Percentiles rank a stretch among this genome's conserved stretches.
Evolutionary conservation across 2,113 vertebrate genomes (phyloP).

Genomic region (Gopherus flavomarginatus): DNA sequence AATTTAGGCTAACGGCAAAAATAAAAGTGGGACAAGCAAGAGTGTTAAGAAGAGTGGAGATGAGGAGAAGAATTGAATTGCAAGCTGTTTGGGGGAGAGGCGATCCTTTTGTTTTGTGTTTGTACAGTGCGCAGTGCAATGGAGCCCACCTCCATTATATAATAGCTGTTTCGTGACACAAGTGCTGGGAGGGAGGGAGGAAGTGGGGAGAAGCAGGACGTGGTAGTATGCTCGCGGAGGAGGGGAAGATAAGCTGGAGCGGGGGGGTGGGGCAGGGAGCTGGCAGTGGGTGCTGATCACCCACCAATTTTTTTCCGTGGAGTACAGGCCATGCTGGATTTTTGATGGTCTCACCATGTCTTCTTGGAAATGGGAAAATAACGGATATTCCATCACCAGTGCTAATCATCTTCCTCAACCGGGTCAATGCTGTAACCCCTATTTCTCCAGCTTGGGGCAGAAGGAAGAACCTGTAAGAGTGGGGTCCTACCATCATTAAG

Average conservation of each 20-base stretch:
- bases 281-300: no score
- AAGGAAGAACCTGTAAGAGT: not conserved
- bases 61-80: not conserved
- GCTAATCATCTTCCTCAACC: not conserved
- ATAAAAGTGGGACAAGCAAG: slow-evolving; percentile 55
- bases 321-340: no score
- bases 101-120: not conserved
- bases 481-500: not conserved
- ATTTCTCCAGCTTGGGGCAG: not conserved
- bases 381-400: not conserved
- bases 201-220: no score
- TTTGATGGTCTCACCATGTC: not conserved
- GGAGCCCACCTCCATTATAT: not conserved
- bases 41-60: not conserved
- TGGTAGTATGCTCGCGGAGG: no score
- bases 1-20: slow-evolving; percentile 63
- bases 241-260: no score
- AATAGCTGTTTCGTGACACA: no score
- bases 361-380: not conserved
- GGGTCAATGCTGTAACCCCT: not conserved
- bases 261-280: no score
- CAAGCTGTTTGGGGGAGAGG: not conserved
- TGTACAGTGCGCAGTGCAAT: no score
- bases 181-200: no score
- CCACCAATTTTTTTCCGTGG: no score